A percentile compares a stretch with the other conserved stretches of the same genome.
Evolutionary conservation across 2,888 invertebrate species (phyloP).

Genomic region (Plemyria rubiginata): DNA sequence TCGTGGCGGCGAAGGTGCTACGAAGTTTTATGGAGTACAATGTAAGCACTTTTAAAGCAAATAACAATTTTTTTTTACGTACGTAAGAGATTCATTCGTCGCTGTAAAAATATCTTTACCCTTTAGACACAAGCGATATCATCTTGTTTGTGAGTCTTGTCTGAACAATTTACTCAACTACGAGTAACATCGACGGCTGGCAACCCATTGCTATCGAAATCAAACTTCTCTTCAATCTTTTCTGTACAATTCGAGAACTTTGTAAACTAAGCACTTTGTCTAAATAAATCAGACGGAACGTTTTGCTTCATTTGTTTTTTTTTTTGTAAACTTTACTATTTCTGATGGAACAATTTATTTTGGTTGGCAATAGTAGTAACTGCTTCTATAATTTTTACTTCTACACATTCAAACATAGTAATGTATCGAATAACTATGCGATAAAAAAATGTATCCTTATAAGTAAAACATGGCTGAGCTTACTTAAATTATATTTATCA

Average conservation of each 20-base stretch:
- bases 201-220: background rate
- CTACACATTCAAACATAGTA: too few species aligned
- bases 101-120: background rate
- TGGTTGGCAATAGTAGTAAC: too few species aligned
- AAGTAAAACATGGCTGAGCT: too few species aligned
- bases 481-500: too few species aligned
- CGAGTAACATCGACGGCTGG: background rate
- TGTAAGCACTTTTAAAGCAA: background rate
- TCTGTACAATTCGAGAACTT: constrained; percentile 1
- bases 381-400: too few species aligned
- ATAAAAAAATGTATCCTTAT: too few species aligned
- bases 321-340: too few species aligned
- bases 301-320: too few species aligned
- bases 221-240: constrained; percentile 1
- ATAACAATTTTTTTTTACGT: constrained; percentile 1
- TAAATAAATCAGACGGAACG: background rate
- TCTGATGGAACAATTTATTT: too few species aligned
- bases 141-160: background rate
- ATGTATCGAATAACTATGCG: too few species aligned
- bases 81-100: background rate
- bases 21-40: constrained; percentile 5
- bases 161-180: constrained; percentile 2
- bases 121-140: background rate
- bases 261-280: background rate
- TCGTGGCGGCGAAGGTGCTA: constrained; percentile 17